These are phyloP conservation scores for Anolis apletophallus DNA, from an alignment of 2,797 vertebrate genomes.

Conservation along the genomic window DNA sequence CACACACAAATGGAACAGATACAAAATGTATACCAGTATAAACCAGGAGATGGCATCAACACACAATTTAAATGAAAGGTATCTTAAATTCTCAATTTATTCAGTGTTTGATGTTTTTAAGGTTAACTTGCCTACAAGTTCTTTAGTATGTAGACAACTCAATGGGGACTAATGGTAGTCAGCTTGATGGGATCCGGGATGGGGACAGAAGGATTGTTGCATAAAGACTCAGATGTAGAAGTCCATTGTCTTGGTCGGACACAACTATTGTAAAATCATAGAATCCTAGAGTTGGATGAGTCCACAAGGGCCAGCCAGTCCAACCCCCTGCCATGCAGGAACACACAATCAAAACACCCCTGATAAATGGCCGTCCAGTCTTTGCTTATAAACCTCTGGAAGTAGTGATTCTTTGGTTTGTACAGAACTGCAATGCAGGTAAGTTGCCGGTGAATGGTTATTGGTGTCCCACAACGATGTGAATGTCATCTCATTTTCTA, in stretches of 20 bases:
- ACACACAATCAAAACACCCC: too few relatives aligned
- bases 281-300: too few relatives aligned
- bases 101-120: background rate
- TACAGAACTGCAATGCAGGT: too few relatives aligned
- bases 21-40: constrained; percentile 10
- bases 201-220: background rate
- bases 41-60: constrained; percentile 65
- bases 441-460: background rate
- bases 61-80: constrained; percentile 29
- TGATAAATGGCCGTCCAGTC: too few relatives aligned
- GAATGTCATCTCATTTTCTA: background rate
- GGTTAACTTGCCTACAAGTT: background rate
- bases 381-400: too few relatives aligned
- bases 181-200: background rate
- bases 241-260: background rate
- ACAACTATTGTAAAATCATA: too few relatives aligned
- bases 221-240: background rate
- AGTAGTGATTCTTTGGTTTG: background rate
- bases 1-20: background rate
- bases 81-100: background rate
- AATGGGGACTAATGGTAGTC: background rate
- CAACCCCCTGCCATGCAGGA: too few relatives aligned
- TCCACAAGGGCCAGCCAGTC: too few relatives aligned
- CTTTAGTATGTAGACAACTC: background rate
- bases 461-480: background rate